Evolutionary conservation across 1,140 invertebrate species (phyloP), one percentile per base, ranked within the genome.

Genomic region (Pachyrhynchus sulphureomaculatus): DNA sequence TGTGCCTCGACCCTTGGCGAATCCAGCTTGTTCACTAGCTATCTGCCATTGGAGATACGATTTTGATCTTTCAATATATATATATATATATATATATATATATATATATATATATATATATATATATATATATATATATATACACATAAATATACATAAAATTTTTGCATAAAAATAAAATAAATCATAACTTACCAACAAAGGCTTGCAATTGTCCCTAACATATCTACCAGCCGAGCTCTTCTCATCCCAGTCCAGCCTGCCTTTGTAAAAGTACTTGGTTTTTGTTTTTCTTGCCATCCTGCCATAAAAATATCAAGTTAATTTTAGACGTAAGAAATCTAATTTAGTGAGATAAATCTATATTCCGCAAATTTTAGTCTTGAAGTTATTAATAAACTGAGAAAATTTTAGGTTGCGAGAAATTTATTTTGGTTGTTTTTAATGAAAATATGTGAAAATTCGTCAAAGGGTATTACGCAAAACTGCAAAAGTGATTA

Each of bases 211-310:
- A 78, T 98, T 97, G 74, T 99, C 93, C 66, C 92, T 84, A n/a
- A 98, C 95, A 75, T 97, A 98, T 81, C 93, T 86, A n/a, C 93
- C 95, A 55, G 93, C 91, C 12, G 92, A 92, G 70, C 91, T 93
- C 72, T 93, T 93, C 62, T 96, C 93, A 75, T 96, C 92, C 93
- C 95, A 98, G 75, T 93, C 92, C 65, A 98, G 82, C 82, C 92
- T 91, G 24, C 93, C 93, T 73, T 95, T 90, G 77, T 94, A 93
- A 78, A 95, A 96, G 76, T 96, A 96, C 81, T 96, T 97, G 62
- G 95, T 98, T 83, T 95, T 96, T 58, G 96, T 97, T 84, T 95
- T 96, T 65, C 92, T 84, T 13, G 91, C 89, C 95, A 99, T 96
- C 79, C 87, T 88, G 73, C 47, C 74, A 72, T 62, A 41, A 45